Evolutionary conservation across 2,888 invertebrate species (phyloP).

Genomic region (Nomada flava): DNA sequence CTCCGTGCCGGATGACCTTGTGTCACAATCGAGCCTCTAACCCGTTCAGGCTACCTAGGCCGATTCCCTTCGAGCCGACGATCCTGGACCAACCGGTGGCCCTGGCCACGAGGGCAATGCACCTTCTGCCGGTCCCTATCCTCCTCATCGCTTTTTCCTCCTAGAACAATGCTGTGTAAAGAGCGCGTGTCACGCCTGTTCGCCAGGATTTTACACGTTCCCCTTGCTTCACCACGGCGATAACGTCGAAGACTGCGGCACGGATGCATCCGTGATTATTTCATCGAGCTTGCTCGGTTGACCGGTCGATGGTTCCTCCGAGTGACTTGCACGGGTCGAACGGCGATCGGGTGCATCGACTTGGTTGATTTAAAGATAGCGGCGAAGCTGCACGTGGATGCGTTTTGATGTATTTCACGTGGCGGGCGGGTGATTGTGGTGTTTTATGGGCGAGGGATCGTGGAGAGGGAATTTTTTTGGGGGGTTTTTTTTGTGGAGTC

Average conservation of each 20-base stretch:
- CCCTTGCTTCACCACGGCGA: not conserved
- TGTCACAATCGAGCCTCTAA: conserved; percentile 67
- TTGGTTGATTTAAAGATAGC: not conserved
- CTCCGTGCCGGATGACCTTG: conserved; percentile 66
- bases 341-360: not conserved
- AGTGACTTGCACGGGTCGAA: not conserved
- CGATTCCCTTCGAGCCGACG: conserved; percentile 48
- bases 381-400: too few species aligned
- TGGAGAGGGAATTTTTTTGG: too few species aligned
- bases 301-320: conserved; percentile 6
- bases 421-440: too few species aligned
- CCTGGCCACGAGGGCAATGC: conserved; percentile 67
- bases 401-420: too few species aligned
- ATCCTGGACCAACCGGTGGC: conserved; percentile 60
- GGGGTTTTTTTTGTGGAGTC: not conserved
- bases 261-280: not conserved
- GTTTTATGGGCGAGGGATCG: too few species aligned
- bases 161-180: conserved; percentile 54
- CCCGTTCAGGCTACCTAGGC: conserved; percentile 40
- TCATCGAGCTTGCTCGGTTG: not conserved
- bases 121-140: conserved; percentile 50
- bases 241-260: not conserved
- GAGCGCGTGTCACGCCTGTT: conserved; percentile 22
- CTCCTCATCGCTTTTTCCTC: conserved; percentile 27
- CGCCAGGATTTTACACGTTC: conserved; percentile 40